Percentiles rank a stretch among this genome's conserved stretches.
Evolutionary conservation across 2,888 invertebrate genomes (phyloP).

Genomic region (Chelonus formosanus): DNA sequence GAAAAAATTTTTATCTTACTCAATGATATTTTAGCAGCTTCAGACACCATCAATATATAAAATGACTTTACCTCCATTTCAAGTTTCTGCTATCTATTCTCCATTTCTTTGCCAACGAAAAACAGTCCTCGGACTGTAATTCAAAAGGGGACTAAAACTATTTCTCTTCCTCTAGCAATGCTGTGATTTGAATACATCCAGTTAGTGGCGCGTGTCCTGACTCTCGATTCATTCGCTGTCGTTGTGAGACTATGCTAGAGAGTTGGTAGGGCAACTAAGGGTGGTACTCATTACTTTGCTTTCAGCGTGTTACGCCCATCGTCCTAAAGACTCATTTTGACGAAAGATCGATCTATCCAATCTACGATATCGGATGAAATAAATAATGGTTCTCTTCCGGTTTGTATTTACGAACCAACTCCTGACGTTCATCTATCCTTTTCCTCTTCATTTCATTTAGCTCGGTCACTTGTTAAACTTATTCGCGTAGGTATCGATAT

Average conservation of each 20-base stretch:
- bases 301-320: constrained; percentile 31
- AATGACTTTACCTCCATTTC: no score
- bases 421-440: constrained; percentile 7
- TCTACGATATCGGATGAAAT: constrained; percentile 25
- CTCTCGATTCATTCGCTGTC: constrained; percentile 43
- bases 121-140: constrained; percentile 19
- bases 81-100: not conserved
- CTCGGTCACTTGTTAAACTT: constrained; percentile 11
- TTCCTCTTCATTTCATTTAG: not conserved
- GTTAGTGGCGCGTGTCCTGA: constrained; percentile 62
- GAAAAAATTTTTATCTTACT: no score
- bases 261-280: constrained; percentile 30
- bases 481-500: constrained; percentile 12
- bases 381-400: constrained; percentile 26
- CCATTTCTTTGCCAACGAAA: constrained; percentile 2
- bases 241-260: constrained; percentile 14
- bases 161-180: constrained; percentile 57
- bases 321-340: constrained; percentile 8
- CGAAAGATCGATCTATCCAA: constrained; percentile 32
- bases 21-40: no score
- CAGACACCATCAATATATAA: no score
- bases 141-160: constrained; percentile 50
- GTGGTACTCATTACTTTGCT: constrained; percentile 44
- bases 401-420: constrained; percentile 21
- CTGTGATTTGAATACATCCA: constrained; percentile 65